Base-by-base conservation (phyloP, 2,888 invertebrate genomes). In the Pelosia muscerda region DNA sequence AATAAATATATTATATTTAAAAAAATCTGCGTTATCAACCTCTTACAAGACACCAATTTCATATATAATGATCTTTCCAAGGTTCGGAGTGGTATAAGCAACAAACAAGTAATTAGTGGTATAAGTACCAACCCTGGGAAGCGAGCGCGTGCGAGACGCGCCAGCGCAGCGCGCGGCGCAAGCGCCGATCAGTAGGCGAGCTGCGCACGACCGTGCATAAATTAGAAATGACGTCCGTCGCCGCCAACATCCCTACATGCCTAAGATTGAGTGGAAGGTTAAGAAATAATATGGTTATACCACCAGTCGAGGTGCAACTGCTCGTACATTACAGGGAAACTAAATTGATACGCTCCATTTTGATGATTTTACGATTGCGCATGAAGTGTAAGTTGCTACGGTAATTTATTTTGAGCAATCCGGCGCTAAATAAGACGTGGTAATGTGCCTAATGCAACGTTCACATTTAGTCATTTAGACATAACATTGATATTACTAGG, bases 161-260 rank as follows among this genome's bases (percentile, higher is more conserved):
- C 69, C 77, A 66, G 64, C 77, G 68, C 77, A 65, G 72, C 57
- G 19, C 26, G 57, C 66, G 75, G 56, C 65, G 76, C 76, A 78
- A 71, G 78, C 79, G 84, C 83, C 81, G 75, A 84, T 82, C 82
- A 79, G 87, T 83, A 84, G 88, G 86, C 83, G 86, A 80, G 85
- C 81, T 81, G 88, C 69, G 85, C 91, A 92, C 92, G 92, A 91
- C 83, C 84, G 81, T 82, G 91, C 89, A 92, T 92, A 91, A 90
- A 92, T 91, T 92, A 91, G 84, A 85, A 83, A 84, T 86, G 87
- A 87, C 84, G 85, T 78, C 83, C 81, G 84, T 81, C 79, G 66
- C 71, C 63, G 67, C 71, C 72, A 68, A 67, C 74, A 71, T 78
- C 76, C 65, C 69, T 78, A 71, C 71, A 79, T 81, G 73, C 68